A percentile compares a stretch with the other conserved stretches of the same genome.
These are phyloP conservation scores for Neoitamus cyanurus DNA, from an alignment of 2,888 invertebrate species.

Conservation along the genomic window DNA sequence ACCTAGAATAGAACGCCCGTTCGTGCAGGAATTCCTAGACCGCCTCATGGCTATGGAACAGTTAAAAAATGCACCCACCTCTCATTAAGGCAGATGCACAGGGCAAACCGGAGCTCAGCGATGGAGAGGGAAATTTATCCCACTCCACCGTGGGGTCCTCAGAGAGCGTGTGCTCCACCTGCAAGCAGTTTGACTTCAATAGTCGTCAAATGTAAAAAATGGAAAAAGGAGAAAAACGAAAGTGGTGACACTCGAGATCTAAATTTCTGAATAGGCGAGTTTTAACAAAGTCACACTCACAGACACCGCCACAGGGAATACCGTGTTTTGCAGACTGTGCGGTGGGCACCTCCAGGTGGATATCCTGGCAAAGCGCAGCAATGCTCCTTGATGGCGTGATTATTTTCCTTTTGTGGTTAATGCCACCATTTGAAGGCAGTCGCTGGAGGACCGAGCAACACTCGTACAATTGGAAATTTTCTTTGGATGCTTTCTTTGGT, in stretches of 20 bases:
- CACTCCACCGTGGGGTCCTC: not conserved
- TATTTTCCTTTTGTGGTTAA: not conserved
- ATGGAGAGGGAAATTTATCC: not conserved
- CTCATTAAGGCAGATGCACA: not conserved
- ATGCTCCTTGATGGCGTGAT: not conserved
- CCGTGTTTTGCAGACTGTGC: not conserved
- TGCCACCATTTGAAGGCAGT: not conserved
- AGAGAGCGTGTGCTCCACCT: not conserved
- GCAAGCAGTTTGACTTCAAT: slow-evolving; percentile 6
- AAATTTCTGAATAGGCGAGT: not conserved
- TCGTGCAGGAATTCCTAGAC: not conserved
- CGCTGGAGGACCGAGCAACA: not conserved
- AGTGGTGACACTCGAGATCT: slow-evolving; percentile 10
- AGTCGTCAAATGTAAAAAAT: slow-evolving; percentile 22
- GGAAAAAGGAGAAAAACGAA: not conserved
- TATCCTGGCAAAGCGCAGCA: not conserved
- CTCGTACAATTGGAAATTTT: not conserved
- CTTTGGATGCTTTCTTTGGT: not conserved
- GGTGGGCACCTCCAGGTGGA: not conserved
- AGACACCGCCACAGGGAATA: not conserved
- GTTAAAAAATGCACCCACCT: not conserved
- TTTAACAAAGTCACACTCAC: not conserved
- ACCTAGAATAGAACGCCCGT: not conserved
- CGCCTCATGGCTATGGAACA: not conserved
- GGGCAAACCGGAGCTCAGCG: not conserved